A percentile compares a stretch with the other conserved stretches of the same genome.
These are phyloP conservation scores for Dolichotis patagonum DNA, from an alignment of 2,113 vertebrate species.

Conservation along the genomic window DNA sequence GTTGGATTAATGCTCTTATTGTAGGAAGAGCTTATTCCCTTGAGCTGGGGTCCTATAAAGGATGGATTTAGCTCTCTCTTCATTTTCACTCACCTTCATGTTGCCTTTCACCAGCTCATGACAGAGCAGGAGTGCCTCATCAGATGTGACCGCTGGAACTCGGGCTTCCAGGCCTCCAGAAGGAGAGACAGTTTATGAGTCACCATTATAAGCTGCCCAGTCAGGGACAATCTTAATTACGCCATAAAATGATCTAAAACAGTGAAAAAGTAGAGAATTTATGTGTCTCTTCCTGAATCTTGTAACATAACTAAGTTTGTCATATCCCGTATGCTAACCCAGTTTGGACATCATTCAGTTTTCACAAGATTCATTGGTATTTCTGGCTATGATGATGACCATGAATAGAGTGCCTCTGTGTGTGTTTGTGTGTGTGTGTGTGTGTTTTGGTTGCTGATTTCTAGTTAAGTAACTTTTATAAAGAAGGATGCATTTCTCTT, in stretches of 20 bases:
- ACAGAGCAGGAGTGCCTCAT: not conserved
- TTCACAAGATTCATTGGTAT: not conserved
- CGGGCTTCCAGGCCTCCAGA: not conserved
- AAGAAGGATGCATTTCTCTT: not conserved
- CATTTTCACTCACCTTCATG: not conserved
- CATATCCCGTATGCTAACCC: not conserved
- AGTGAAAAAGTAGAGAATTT: not conserved
- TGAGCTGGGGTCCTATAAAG: not conserved
- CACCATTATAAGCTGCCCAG: not conserved
- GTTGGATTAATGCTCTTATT: not conserved
- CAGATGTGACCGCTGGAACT: not conserved
- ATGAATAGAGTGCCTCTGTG: not conserved
- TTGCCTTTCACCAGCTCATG: not conserved
- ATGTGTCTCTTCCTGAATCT: not conserved
- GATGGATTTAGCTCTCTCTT: not conserved
- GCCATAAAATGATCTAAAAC: not conserved
- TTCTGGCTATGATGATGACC: not conserved
- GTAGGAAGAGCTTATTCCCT: not conserved
- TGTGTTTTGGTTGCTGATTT: not conserved
- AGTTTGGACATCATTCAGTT: not conserved
- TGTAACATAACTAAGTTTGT: not conserved
- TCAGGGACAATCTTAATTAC: not conserved
- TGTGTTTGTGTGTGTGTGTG: no score
- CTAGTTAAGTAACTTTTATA: not conserved
- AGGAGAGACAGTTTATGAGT: not conserved